Evolutionary conservation across 2,797 vertebrate genomes (phyloP), one percentile per base, ranked within the genome.

Genomic region (Enteromius afrohamiltoni): DNA sequence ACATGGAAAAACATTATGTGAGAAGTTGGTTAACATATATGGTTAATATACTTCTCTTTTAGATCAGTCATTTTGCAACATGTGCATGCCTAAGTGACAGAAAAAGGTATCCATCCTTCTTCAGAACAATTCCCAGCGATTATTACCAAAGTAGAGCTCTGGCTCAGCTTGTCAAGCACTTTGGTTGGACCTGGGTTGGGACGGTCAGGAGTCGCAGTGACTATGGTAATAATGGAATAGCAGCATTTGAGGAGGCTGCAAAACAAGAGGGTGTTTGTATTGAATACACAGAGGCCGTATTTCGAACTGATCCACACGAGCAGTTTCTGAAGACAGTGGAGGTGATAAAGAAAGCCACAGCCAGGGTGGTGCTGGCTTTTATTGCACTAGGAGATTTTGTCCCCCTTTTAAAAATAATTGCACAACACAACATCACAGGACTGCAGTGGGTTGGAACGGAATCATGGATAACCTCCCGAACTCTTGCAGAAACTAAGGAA

Each of bases 101-200:
- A 90, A 86, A 75, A 3, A 91, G 89, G 79, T 93, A 92, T 62
- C 92, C 93, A 10, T 92, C 94, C 40, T 95, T 95, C 83, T 89
- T 95, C 85, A 92, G 93, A 88, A 95, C 94, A 37, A 92, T 95
- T 53, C 92, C 94, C 55, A 94, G 93, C 86, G 93, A 95, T 84
- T 91, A 91, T 69, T 92, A 92, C 67, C 94, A 94, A 90, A 93
- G 93, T 88, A 92, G 91, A 92, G 92, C 90, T 0, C 86, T 94
- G 31, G 94, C 93, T 26, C 89, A 93, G 23, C 73, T 95, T 53
- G 93, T 94, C 17, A 93, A 91, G n/a, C 19, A 93, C 84, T 94
- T 95, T 90, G 93, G 93, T 9, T 95, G 94, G 94, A 94, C 91
- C 1, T 95, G 93, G 93, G 90, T 95, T 51, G 94, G 94, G 68